phyloP scores from a whole-genome alignment of 2,888 invertebrate species.

The Stegophylla sp. region DNA sequence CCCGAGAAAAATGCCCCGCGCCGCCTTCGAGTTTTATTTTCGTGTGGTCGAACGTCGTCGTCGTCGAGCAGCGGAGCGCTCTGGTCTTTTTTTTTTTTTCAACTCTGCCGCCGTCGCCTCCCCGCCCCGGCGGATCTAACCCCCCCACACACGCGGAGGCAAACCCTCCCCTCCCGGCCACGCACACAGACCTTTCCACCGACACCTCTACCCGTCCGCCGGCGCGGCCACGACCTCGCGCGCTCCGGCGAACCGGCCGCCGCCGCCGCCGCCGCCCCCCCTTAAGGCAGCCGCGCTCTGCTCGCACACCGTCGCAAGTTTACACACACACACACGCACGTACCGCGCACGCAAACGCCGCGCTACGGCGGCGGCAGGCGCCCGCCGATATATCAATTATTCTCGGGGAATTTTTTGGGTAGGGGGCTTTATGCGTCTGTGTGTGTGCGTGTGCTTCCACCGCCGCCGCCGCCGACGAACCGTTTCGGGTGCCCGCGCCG shows the following conservation, averaged over 20 bases:
- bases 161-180: neutral
- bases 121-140: conserved; percentile 23
- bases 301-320: conserved; percentile 9
- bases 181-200: no score
- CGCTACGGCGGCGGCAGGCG: conserved; percentile 5
- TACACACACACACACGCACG: neutral
- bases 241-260: neutral
- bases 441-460: conserved; percentile 29
- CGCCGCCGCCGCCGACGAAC: conserved; percentile 19
- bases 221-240: conserved; percentile 7
- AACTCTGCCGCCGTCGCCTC: conserved; percentile 13
- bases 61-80: neutral
- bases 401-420: conserved; percentile 55
- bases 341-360: neutral
- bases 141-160: neutral
- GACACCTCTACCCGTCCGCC: neutral
- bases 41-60: neutral
- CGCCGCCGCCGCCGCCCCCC: neutral
- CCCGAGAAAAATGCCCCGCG: conserved; percentile 39
- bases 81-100: conserved; percentile 11
- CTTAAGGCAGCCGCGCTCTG: neutral
- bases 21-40: conserved; percentile 47
- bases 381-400: conserved; percentile 54
- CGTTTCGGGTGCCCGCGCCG: conserved; percentile 54
- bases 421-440: conserved; percentile 30